phyloP scores from a whole-genome alignment of 2,113 vertebrate species.

The Brachionichthys hirsutus region DNA sequence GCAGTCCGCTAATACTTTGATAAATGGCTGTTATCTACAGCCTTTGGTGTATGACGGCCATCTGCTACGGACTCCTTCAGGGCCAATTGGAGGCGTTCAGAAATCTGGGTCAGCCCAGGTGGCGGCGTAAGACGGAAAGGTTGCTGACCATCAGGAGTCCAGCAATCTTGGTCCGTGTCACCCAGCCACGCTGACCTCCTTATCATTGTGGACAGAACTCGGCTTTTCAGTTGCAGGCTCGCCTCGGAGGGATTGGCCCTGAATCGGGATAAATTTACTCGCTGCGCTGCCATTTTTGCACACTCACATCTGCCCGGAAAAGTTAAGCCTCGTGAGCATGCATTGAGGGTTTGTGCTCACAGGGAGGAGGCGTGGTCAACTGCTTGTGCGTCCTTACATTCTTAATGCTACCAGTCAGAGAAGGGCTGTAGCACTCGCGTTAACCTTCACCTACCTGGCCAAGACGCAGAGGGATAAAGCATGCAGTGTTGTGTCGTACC shows the following conservation, averaged over 20 bases:
- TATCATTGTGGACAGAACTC: slow-evolving; percentile 60
- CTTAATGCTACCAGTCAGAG: slow-evolving; percentile 5
- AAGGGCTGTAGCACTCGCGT: slow-evolving; percentile 7
- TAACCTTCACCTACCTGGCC: slow-evolving; percentile 39
- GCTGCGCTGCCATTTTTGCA: slow-evolving; percentile 53
- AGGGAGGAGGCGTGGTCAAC: neutral
- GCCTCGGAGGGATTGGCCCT: slow-evolving; percentile 58
- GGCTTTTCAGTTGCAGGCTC: slow-evolving; percentile 45
- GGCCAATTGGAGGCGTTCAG: slow-evolving; percentile 69
- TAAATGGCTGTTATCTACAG: slow-evolving; percentile 75
- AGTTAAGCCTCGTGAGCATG: slow-evolving; percentile 29
- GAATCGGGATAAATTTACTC: slow-evolving; percentile 57
- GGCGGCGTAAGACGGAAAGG: slow-evolving; percentile 64
- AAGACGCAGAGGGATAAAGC: slow-evolving; percentile 53
- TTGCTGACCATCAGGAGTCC: slow-evolving; percentile 62
- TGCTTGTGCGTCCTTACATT: slow-evolving; percentile 4
- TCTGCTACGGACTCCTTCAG: slow-evolving; percentile 71
- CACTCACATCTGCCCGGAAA: slow-evolving; percentile 56
- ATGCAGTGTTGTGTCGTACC: slow-evolving; percentile 27
- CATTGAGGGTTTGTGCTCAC: slow-evolving; percentile 15
- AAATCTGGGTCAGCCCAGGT: slow-evolving; percentile 77
- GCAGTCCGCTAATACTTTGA: slow-evolving; percentile 73
- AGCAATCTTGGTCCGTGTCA: slow-evolving; percentile 51
- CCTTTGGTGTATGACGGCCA: slow-evolving; percentile 75
- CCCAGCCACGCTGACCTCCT: slow-evolving; percentile 58